Evolutionary conservation across 2,888 invertebrate species (phyloP).

Genomic region (Nudaria mundana): DNA sequence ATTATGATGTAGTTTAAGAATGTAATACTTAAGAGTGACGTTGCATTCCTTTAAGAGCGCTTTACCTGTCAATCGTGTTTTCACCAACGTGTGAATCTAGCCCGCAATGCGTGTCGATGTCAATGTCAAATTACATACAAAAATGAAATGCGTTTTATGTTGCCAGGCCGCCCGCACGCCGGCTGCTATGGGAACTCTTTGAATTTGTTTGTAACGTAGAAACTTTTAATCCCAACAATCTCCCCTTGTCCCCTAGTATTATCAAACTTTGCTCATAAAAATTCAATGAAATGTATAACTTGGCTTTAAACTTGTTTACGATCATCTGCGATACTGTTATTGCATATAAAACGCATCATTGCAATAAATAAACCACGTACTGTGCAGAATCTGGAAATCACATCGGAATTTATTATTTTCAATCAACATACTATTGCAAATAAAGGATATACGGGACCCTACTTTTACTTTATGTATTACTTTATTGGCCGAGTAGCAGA

Average conservation of each 20-base stretch:
- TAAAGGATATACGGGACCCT: constrained; percentile 1
- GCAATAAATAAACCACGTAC: constrained; percentile 7
- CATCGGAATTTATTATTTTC: constrained; percentile 4
- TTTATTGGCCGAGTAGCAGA: too few species aligned
- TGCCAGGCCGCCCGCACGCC: too few species aligned
- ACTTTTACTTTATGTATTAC: too few species aligned
- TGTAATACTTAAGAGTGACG: not conserved
- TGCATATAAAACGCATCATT: constrained; percentile 9
- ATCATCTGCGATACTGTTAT: constrained; percentile 6
- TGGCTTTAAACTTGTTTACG: constrained; percentile 10
- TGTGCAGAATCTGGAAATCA: constrained; percentile 2
- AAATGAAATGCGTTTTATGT: too few species aligned
- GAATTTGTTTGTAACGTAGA: too few species aligned
- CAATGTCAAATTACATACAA: too few species aligned
- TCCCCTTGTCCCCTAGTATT: too few species aligned
- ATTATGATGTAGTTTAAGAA: not conserved
- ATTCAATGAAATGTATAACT: constrained; percentile 6
- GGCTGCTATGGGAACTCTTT: too few species aligned
- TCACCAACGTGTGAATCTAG: too few species aligned
- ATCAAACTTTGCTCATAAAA: constrained; percentile 7
- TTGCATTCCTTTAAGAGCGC: not conserved
- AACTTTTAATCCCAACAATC: too few species aligned
- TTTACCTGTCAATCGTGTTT: too few species aligned
- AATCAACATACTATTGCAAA: constrained; percentile 2
- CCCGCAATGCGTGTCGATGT: too few species aligned